Evolutionary conservation across 1,140 invertebrate species (phyloP).

Genomic region (Apocrypta bakeri): DNA sequence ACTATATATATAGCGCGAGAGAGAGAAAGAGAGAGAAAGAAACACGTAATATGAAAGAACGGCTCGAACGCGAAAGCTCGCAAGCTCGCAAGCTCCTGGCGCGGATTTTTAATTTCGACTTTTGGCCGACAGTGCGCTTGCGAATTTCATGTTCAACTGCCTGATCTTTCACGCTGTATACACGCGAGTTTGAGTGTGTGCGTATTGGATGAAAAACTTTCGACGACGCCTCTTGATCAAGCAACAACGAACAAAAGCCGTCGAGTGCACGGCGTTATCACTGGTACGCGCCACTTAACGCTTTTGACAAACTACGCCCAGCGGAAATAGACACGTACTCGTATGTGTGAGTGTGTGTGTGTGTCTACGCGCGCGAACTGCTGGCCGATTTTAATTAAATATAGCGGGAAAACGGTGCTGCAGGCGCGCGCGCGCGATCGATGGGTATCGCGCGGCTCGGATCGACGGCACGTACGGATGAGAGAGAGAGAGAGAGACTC

Average conservation of each 20-base stretch:
- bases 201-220: not conserved
- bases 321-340: conserved; percentile 33
- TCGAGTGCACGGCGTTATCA: conserved; percentile 9
- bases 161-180: not conserved
- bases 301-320: conserved; percentile 40
- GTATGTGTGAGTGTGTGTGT: not conserved
- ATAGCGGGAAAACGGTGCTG: conserved; percentile 10
- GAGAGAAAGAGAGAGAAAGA: not conserved
- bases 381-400: conserved; percentile 43
- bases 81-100: no score
- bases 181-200: not conserved
- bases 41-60: not conserved
- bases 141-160: not conserved
- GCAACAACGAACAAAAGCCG: conserved; percentile 6
- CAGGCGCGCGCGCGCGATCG: not conserved
- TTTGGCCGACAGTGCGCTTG: not conserved
- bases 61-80: no score
- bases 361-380: not conserved
- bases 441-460: conserved; percentile 1
- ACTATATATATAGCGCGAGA: no score
- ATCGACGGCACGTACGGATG: not conserved
- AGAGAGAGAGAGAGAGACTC: not conserved
- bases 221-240: conserved; percentile 22
- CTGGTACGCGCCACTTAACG: conserved; percentile 40
- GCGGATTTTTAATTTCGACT: conserved; percentile 26